Evolutionary conservation across 1,140 invertebrate species (phyloP).

Genomic region (Paraescarpia echinospica): DNA sequence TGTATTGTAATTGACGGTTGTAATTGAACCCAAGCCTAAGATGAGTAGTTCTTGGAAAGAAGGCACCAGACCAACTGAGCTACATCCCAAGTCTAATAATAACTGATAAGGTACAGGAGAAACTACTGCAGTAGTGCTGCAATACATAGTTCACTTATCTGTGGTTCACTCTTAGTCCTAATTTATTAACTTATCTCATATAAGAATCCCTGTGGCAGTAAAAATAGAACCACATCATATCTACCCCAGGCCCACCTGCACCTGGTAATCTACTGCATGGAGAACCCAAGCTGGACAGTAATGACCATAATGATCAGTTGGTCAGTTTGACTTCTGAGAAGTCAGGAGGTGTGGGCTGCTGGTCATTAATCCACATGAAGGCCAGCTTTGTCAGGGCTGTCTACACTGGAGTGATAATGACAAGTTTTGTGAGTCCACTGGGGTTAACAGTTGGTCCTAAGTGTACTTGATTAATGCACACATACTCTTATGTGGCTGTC

Average conservation of each 20-base stretch:
- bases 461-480: neutral
- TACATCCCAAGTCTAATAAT: neutral
- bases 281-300: neutral
- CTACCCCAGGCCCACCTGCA: neutral
- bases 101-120: neutral
- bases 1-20: no score
- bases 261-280: neutral
- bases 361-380: neutral
- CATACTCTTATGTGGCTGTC: neutral
- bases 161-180: neutral
- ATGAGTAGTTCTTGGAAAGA: neutral
- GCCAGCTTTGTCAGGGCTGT: neutral
- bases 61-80: neutral
- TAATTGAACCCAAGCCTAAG: neutral
- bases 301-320: neutral
- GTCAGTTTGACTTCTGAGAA: neutral
- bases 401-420: neutral
- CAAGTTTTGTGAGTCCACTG: neutral
- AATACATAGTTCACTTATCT: neutral
- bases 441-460: neutral
- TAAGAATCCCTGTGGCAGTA: neutral
- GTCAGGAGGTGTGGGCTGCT: neutral
- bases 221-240: neutral
- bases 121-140: neutral
- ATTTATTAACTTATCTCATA: neutral